These are phyloP conservation scores for Melipona bicolor DNA, from an alignment of 2,888 invertebrate genomes.

Conservation along the genomic window DNA sequence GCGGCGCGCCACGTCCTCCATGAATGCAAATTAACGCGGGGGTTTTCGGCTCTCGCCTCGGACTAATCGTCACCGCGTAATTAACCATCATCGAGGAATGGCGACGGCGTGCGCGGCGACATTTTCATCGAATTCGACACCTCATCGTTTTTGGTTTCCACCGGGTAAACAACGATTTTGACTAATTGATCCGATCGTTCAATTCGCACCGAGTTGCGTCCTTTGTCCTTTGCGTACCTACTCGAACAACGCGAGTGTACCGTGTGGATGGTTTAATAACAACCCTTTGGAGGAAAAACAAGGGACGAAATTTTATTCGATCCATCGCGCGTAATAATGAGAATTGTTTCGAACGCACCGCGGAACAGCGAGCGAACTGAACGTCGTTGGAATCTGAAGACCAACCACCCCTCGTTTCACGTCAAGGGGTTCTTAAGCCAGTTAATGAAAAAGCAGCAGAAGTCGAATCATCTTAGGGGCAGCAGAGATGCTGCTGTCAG, in stretches of 20 bases:
- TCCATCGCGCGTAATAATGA: constrained; percentile 2
- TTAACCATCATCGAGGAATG: constrained; percentile 33
- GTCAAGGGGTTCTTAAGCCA: constrained; percentile 43
- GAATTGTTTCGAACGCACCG: constrained; percentile 22
- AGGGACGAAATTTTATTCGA: background rate
- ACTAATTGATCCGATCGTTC: background rate
- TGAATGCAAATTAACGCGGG: constrained; percentile 51
- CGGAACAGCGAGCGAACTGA: constrained; percentile 13
- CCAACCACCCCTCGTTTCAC: constrained; percentile 55
- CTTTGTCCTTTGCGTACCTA: no score
- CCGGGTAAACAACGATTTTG: constrained; percentile 2
- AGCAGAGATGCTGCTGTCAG: constrained; percentile 13
- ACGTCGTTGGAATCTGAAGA: constrained; percentile 34
- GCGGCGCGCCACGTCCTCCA: background rate
- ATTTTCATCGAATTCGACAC: constrained; percentile 9
- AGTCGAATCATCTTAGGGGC: constrained; percentile 63
- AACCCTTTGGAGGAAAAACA: background rate
- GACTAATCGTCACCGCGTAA: constrained; percentile 42
- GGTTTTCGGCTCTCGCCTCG: background rate
- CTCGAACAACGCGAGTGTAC: no score
- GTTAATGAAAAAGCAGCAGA: constrained; percentile 75
- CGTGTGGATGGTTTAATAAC: background rate
- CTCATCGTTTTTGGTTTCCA: background rate
- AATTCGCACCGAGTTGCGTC: no score
- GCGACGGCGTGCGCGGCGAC: background rate